Evolutionary conservation across 2,888 invertebrate genomes (phyloP).

Genomic region (Nymphalis c-album): DNA sequence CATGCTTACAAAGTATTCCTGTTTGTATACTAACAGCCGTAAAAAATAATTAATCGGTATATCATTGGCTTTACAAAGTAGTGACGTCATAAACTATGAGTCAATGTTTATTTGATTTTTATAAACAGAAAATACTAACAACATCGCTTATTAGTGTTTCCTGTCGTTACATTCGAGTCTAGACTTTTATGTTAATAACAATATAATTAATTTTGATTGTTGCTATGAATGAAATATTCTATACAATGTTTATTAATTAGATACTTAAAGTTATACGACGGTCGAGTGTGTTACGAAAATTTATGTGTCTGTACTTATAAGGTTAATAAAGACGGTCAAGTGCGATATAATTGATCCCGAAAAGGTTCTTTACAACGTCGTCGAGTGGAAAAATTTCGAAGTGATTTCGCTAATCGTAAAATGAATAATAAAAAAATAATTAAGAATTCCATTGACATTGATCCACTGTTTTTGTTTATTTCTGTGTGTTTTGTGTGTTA

Average conservation of each 20-base stretch:
- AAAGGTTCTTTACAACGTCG: conserved; percentile 1
- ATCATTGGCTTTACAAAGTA: no score
- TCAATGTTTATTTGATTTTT: no score
- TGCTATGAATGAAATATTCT: conserved; percentile 23
- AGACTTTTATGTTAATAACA: conserved; percentile 18
- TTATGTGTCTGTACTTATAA: conserved; percentile 22
- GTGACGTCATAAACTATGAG: no score
- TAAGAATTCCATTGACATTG: background rate
- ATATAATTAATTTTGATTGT: conserved; percentile 11
- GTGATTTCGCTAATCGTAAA: conserved; percentile 7
- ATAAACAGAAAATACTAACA: background rate
- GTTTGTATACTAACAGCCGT: no score
- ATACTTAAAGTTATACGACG: conserved; percentile 9
- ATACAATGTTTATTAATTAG: conserved; percentile 4
- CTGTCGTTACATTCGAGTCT: conserved; percentile 4
- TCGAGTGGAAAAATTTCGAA: conserved; percentile 2
- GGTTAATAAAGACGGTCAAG: conserved; percentile 14
- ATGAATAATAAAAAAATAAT: background rate
- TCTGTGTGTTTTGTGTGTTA: no score
- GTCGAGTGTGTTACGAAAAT: conserved; percentile 11
- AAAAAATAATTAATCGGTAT: no score
- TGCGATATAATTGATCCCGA: conserved; percentile 12
- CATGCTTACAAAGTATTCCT: no score
- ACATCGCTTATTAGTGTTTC: background rate
- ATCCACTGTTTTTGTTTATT: background rate